Percentiles rank a stretch among this genome's conserved stretches.
Conservation (phyloP, 1,140 invertebrate genomes). For the Bradysia coprophila region DNA sequence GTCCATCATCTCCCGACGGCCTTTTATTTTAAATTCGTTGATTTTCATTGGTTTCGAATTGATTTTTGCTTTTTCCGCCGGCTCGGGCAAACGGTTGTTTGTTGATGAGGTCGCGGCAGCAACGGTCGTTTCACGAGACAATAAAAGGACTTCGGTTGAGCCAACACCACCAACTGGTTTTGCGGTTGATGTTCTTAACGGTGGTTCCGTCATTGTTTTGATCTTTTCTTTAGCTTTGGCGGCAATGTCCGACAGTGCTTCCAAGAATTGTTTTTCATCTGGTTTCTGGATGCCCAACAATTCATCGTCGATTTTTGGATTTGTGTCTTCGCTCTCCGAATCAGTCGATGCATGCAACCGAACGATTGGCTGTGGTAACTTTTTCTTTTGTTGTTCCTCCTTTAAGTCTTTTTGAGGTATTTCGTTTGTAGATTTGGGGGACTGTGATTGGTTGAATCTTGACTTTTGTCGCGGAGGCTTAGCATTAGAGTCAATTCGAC, state of each 20-base stretch:
- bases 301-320: conserved; percentile 16
- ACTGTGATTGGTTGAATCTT: too few species aligned
- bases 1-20: not conserved
- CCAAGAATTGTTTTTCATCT: conserved; percentile 37
- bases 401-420: conserved; percentile 19
- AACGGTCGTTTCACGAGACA: not conserved
- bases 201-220: conserved; percentile 11
- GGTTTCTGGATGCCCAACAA: conserved; percentile 8
- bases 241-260: conserved; percentile 36
- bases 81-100: not conserved
- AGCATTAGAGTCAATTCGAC: too few species aligned
- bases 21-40: not conserved
- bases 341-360: conserved; percentile 41
- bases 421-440: too few species aligned
- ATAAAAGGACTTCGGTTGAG: not conserved
- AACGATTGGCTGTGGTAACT: conserved; percentile 30
- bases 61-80: not conserved
- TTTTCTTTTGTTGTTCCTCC: conserved; percentile 12
- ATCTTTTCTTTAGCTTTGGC: conserved; percentile 36
- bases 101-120: not conserved
- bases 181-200: not conserved
- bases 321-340: conserved; percentile 29
- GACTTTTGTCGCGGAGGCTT: too few species aligned
- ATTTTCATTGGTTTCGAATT: not conserved
- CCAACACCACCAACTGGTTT: not conserved